Evolutionary conservation across 2,113 vertebrate genomes (phyloP).

Genomic region (Salvator merianae): DNA sequence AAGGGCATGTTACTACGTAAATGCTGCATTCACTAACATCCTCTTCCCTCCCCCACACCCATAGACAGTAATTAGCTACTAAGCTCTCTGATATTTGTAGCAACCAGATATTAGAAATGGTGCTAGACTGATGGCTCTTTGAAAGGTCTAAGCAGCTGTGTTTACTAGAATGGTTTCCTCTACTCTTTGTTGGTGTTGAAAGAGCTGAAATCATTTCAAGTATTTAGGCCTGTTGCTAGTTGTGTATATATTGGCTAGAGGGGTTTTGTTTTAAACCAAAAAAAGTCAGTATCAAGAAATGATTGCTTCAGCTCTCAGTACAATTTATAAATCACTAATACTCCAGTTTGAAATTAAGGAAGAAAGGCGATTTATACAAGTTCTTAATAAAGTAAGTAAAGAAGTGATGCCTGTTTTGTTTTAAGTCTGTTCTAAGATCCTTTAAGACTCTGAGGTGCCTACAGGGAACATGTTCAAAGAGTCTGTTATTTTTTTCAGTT

Average conservation of each 20-base stretch:
- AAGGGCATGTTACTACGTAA: slow-evolving; percentile 55
- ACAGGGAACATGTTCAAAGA: too few relatives aligned
- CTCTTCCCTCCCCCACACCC: slow-evolving; percentile 23
- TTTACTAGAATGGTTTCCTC: slow-evolving; percentile 31
- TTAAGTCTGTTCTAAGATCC: neutral
- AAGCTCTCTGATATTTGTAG: slow-evolving; percentile 62
- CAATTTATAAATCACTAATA: slow-evolving; percentile 1
- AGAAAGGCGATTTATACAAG: neutral
- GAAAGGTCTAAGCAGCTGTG: slow-evolving; percentile 45
- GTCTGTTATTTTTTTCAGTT: too few relatives aligned
- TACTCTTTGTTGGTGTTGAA: slow-evolving; percentile 4
- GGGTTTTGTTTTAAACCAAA: slow-evolving; percentile 2
- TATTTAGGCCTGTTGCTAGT: neutral
- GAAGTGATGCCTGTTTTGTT: neutral
- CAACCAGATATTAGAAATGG: slow-evolving; percentile 63
- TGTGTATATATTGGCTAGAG: slow-evolving; percentile 12
- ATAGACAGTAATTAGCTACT: slow-evolving; percentile 58
- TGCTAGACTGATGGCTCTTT: slow-evolving; percentile 44
- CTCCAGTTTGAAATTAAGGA: neutral
- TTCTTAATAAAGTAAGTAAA: neutral
- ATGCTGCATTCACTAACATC: slow-evolving; percentile 61
- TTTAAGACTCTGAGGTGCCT: too few relatives aligned
- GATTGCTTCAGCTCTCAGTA: slow-evolving; percentile 32
- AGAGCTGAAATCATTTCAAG: slow-evolving; percentile 3
- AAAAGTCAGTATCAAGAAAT: neutral